phyloP scores from a whole-genome alignment of 2,113 vertebrate genomes.

The human region DNA sequence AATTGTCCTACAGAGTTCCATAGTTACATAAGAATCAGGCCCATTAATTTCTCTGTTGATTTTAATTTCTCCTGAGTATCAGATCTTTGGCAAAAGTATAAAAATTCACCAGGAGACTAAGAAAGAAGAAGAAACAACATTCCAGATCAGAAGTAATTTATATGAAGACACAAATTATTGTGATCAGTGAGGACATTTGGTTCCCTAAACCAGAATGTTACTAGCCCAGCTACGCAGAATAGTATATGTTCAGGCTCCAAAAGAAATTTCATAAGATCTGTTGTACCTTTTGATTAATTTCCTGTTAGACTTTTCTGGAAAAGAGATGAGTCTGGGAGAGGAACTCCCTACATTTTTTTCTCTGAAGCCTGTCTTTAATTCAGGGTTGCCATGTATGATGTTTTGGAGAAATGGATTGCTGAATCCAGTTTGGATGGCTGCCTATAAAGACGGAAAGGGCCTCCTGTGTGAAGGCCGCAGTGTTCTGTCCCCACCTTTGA shows the following conservation, averaged over 20 bases:
- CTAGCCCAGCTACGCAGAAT: conserved; percentile 14
- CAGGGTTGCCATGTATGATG: background rate
- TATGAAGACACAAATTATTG: background rate
- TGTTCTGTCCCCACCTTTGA: background rate
- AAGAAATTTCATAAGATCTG: conserved; percentile 2
- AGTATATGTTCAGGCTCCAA: background rate
- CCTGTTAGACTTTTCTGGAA: conserved; percentile 39
- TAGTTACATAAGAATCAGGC: background rate
- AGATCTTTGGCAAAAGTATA: conserved; percentile 53
- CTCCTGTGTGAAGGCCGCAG: background rate
- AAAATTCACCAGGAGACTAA: background rate
- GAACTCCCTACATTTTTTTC: background rate
- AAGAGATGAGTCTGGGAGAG: background rate
- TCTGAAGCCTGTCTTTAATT: background rate
- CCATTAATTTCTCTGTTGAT: conserved; percentile 52
- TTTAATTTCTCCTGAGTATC: conserved; percentile 54
- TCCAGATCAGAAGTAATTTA: conserved; percentile 44
- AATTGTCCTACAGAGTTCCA: conserved; percentile 31
- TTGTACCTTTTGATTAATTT: conserved; percentile 19
- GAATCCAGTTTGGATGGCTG: background rate
- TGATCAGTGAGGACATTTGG: conserved; percentile 22
- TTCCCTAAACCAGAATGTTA: background rate
- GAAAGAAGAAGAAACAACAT: conserved; percentile 40
- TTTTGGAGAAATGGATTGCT: background rate
- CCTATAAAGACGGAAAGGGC: background rate